Conservation (phyloP, 2,888 invertebrate genomes). For the Drosophila hamatofila region DNA sequence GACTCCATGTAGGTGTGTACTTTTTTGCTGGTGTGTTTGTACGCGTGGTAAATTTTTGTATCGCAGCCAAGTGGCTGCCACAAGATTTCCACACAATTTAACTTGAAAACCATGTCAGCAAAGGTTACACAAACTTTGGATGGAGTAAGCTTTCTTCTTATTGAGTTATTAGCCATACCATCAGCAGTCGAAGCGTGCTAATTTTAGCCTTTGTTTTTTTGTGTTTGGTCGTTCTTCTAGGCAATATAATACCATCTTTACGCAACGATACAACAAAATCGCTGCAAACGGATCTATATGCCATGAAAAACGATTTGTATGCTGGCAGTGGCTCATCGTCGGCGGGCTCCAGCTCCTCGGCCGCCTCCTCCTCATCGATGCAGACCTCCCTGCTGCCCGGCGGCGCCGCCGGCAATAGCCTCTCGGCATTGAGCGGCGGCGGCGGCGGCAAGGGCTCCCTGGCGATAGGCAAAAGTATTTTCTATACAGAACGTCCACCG, state of each 20-base stretch:
- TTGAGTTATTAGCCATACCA: slow-evolving; percentile 56
- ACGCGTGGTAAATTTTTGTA: slow-evolving; percentile 64
- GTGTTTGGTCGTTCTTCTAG: slow-evolving; percentile 49
- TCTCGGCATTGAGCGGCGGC: slow-evolving; percentile 66
- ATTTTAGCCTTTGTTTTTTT: slow-evolving; percentile 10
- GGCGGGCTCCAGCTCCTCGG: slow-evolving; percentile 71
- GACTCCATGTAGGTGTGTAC: slow-evolving; percentile 13
- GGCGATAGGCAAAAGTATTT: slow-evolving; percentile 85
- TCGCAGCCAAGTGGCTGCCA: slow-evolving; percentile 65
- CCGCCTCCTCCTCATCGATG: slow-evolving; percentile 76
- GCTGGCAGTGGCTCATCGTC: slow-evolving; percentile 68
- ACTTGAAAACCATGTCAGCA: slow-evolving; percentile 78
- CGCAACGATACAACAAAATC: slow-evolving; percentile 84
- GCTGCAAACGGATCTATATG: slow-evolving; percentile 84
- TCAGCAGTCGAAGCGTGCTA: slow-evolving; percentile 34
- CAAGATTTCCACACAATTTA: slow-evolving; percentile 83
- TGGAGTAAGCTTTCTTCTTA: slow-evolving; percentile 27
- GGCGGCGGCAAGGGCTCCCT: slow-evolving; percentile 82
- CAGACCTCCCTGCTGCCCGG: slow-evolving; percentile 74
- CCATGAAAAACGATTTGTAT: slow-evolving; percentile 84
- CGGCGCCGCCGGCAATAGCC: slow-evolving; percentile 71
- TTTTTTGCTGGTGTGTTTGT: slow-evolving; percentile 24
- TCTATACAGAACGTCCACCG: slow-evolving; percentile 85
- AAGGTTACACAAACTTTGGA: slow-evolving; percentile 48
- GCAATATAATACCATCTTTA: slow-evolving; percentile 82